Evolutionary conservation across 1,140 invertebrate genomes (phyloP).

Genomic region (Metaphire vulgaris): DNA sequence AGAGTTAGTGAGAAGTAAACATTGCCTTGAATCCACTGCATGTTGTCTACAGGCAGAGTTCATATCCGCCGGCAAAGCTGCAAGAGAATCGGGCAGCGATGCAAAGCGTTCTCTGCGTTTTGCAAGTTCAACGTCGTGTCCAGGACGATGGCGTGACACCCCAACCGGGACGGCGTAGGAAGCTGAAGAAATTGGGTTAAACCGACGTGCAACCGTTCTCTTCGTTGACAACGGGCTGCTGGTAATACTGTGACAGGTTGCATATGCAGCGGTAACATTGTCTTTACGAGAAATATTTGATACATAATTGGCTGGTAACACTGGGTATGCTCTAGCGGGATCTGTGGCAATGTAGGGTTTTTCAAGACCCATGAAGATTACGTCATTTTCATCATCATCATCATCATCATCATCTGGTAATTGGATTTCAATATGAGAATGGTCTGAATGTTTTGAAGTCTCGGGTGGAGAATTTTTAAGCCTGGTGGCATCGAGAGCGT

Average conservation of each 20-base stretch:
- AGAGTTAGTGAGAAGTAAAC: neutral
- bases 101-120: neutral
- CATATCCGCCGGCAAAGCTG: neutral
- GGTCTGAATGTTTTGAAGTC: neutral
- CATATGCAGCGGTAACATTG: neutral
- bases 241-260: neutral
- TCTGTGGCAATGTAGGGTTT: neutral
- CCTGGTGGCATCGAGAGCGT: neutral
- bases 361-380: neutral
- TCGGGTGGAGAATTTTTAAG: no score
- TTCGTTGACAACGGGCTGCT: neutral
- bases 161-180: neutral
- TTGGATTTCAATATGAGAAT: neutral
- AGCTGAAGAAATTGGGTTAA: neutral
- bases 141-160: neutral
- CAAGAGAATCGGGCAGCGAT: neutral
- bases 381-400: neutral
- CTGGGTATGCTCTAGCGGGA: neutral
- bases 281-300: no score
- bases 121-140: neutral
- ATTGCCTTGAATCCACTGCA: neutral
- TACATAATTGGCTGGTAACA: neutral
- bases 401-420: neutral
- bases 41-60: neutral
- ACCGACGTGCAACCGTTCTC: neutral